phyloP scores from a whole-genome alignment of 2,888 invertebrate species.

The Orchesellides sinensis region DNA sequence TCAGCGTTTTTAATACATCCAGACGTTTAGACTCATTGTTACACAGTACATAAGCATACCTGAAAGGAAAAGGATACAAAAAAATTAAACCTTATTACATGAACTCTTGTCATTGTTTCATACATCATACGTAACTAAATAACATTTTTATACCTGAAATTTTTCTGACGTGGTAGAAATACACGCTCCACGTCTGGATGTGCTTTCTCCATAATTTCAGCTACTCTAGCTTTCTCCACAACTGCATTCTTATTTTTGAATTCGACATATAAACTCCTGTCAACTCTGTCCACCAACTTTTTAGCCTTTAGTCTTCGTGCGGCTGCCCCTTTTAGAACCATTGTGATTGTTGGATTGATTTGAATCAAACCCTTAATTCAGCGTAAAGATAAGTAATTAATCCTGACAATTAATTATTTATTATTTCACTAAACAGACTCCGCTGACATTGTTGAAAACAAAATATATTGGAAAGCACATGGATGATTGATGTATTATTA shows the following conservation, averaged over 20 bases:
- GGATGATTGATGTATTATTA: no score
- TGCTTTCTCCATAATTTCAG: slow-evolving; percentile 7
- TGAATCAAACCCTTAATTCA: no score
- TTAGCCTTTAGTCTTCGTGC: slow-evolving; percentile 5
- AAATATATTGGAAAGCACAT: no score
- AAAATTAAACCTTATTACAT: background rate
- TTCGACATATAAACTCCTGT: slow-evolving; percentile 28
- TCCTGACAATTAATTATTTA: no score
- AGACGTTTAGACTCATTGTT: background rate
- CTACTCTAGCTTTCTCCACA: slow-evolving; percentile 15
- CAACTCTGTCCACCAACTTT: slow-evolving; percentile 22
- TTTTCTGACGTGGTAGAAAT: slow-evolving; percentile 48
- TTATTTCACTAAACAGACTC: no score
- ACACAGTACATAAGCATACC: slow-evolving; percentile 53
- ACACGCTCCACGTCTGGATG: slow-evolving; percentile 43
- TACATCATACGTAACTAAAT: background rate
- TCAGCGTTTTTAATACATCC: slow-evolving; percentile 4
- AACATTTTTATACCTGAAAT: slow-evolving; percentile 44
- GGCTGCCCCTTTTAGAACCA: slow-evolving; percentile 20
- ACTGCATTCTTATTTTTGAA: slow-evolving; percentile 17
- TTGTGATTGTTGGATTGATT: no score
- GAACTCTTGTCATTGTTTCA: background rate
- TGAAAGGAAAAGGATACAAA: background rate
- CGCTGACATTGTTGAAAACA: no score
- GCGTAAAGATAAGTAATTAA: no score